Evolutionary conservation across 2,797 vertebrate genomes (phyloP).

Genomic region (Myripristis murdjan): DNA sequence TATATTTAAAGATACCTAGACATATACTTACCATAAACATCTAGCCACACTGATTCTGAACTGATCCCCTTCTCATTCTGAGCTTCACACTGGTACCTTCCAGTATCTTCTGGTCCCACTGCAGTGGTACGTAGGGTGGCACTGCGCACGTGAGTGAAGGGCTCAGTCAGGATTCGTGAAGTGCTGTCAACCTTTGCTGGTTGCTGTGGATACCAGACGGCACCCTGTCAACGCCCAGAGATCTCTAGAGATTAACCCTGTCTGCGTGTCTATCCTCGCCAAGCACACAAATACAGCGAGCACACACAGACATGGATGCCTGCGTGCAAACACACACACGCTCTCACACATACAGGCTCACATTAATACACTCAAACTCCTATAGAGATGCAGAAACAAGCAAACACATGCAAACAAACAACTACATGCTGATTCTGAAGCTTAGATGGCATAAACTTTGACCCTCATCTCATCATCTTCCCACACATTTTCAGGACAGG

Average conservation of each 20-base stretch:
- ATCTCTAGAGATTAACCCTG: constrained; percentile 86
- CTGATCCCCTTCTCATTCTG: constrained; percentile 90
- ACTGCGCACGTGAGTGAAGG: constrained; percentile 79
- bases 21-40: constrained; percentile 91
- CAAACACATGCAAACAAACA: constrained; percentile 18
- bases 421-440: constrained; percentile 47
- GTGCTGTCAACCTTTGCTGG: constrained; percentile 83
- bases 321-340: constrained; percentile 20
- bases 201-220: constrained; percentile 87
- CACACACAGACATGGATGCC: constrained; percentile 37
- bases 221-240: constrained; percentile 87
- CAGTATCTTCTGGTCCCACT: constrained; percentile 88
- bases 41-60: constrained; percentile 90
- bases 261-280: constrained; percentile 74
- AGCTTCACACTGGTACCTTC: constrained; percentile 92
- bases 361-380: neutral
- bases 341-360: neutral
- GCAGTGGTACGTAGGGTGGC: constrained; percentile 85
- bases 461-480: constrained; percentile 3
- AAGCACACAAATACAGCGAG: constrained; percentile 58
- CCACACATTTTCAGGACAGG: neutral
- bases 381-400: no score
- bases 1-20: neutral
- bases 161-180: constrained; percentile 79
- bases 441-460: constrained; percentile 30